Evolutionary conservation across 2,797 vertebrate genomes (phyloP), one percentile per base, ranked within the genome.

Genomic region (Lacerta agilis): DNA sequence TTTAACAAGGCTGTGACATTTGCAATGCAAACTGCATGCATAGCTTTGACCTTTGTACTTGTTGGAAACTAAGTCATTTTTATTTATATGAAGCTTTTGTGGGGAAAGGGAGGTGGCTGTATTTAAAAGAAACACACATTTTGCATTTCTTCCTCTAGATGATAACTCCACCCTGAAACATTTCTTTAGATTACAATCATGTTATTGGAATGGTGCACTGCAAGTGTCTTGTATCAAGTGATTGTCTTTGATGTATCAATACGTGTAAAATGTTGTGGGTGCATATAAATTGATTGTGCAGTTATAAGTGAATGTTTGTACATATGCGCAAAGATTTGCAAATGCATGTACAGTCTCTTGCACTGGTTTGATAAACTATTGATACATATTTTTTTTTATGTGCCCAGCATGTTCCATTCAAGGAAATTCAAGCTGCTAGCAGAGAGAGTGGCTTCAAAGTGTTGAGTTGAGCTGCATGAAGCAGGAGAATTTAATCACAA

Each of bases 11-110:
- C 38, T 89, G 85, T 91, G 86, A 94, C 87, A 94, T 92, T 92
- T 77, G 86, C 80, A 82, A 83, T 90, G 91, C 89, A 91, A 93
- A 89, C 90, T 79, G 1, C 83, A 86, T 83, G 55, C 73, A 18
- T 91, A 85, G 85, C 84, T 82, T 93, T 95, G 92, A 88, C 92
- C 76, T 88, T 91, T 84, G 87, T 88, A 89, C 92, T 89, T 90
- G 77, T 88, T 92, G 88, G 85, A 92, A 93, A 93, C 90, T 88
- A 88, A 91, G 91, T 18, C 49, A 78, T 88, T 83, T 87, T 0
- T 23, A 89, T 92, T 91, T 61, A 36, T 89, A 90, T 90, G 89
- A 72, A 41, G 84, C 17, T 90, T 73, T 82, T 85, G 41, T 91
- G 41, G 81, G 84, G 85, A 79, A 38, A 66, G 69, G 72, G 25